These are phyloP conservation scores for Stenurella melanura DNA, from an alignment of 2,888 invertebrate species.

Conservation along the genomic window DNA sequence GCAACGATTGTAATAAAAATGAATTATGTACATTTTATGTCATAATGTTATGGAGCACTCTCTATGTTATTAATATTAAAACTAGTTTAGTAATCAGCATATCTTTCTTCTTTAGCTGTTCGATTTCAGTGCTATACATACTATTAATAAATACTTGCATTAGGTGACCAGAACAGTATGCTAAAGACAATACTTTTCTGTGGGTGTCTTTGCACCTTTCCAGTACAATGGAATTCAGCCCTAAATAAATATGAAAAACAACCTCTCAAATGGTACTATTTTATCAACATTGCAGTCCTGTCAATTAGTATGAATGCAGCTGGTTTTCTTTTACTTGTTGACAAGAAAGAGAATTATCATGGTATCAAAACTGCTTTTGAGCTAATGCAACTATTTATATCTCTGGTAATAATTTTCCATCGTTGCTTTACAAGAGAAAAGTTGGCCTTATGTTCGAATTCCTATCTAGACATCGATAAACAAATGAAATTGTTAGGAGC, in stretches of 20 bases:
- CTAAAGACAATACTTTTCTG: neutral
- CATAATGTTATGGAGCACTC: neutral
- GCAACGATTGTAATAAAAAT: neutral
- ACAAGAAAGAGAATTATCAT: neutral
- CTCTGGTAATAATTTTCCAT: slow-evolving; percentile 15
- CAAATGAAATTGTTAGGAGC: slow-evolving; percentile 31
- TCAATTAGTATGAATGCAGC: slow-evolving; percentile 10
- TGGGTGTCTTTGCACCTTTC: slow-evolving; percentile 25
- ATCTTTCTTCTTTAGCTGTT: neutral
- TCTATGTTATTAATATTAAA: neutral
- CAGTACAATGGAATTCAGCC: slow-evolving; percentile 10
- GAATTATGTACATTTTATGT: neutral
- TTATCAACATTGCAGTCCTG: neutral
- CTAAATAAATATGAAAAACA: slow-evolving; percentile 25
- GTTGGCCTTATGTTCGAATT: slow-evolving; percentile 20
- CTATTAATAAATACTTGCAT: neutral
- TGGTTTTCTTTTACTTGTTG: slow-evolving; percentile 11
- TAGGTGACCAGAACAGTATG: neutral
- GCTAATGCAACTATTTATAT: slow-evolving; percentile 12
- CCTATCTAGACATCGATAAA: slow-evolving; percentile 16
- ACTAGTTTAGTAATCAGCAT: neutral
- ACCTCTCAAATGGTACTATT: slow-evolving; percentile 14
- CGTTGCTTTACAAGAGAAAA: slow-evolving; percentile 8
- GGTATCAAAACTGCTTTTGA: neutral
- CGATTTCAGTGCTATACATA: neutral